Base-by-base conservation (phyloP, 2,797 vertebrate species). In the Podarcis siculus region DNA sequence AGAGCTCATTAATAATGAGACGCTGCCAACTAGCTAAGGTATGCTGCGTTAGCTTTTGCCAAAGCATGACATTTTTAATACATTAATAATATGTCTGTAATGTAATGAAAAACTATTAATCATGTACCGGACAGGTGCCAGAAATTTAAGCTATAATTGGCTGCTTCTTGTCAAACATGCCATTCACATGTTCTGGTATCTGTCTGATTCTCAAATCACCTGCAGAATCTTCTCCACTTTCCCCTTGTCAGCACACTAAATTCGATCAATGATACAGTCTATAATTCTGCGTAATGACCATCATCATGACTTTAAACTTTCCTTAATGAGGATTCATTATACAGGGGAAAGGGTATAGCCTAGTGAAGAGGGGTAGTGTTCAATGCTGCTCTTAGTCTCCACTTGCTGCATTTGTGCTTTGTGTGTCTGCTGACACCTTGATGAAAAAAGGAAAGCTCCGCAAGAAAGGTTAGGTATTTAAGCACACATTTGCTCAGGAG, bases 71-170 rank as follows among this genome's bases (percentile, higher is more conserved):
- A 95, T 97, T 96, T 97, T 97, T 97, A 97, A 98, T 97, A 97
- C 95, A 95, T 97, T 98, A 98, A 98, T 98, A 98, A 98, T 98
- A 98, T 97, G 97, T 97, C 96, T 97, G 94, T 95, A 95, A 97
- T 96, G 95, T 96, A 97, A 98, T 96, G 94, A 95, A 96, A 97
- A 97, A 97, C 97, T 97, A 97, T 97, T 98, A 98, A 98, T 98
- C 97, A 97, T 95, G 96, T 39, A 96, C 95, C 97, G 96, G 96
- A 97, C 95, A 93, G 90, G 95, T 96, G 97, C 96, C 97, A 97
- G 96, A 97, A 97, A 97, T 97, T 97, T 96, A 97, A 97, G 95
- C 95, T 97, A 95, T 98, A 98, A 98, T 98, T 98, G 97, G 97
- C 96, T 97, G 96, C 95, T 96, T 96, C 96, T 97, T 97, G 97